Percentiles rank a stretch among this genome's conserved stretches.
phyloP scores from a whole-genome alignment of 2,888 invertebrate genomes.

The Polydrusus tereticollis region DNA sequence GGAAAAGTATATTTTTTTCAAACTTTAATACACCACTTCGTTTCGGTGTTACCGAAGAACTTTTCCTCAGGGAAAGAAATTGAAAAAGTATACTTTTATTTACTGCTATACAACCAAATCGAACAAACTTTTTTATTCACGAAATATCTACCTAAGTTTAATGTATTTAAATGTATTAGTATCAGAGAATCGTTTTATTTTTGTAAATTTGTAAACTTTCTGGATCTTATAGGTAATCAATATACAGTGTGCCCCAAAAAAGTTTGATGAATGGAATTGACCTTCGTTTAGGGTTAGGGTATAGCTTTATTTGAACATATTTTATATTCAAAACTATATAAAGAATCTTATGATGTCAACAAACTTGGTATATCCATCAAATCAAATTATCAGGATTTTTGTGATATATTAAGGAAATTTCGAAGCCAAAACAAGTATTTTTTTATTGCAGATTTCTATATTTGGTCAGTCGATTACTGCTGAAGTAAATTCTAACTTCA shows the following conservation, averaged over 20 bases:
- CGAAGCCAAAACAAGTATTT: too few species aligned
- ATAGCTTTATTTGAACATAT: too few species aligned
- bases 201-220: background rate
- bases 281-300: too few species aligned
- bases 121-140: background rate
- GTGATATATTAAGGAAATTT: too few species aligned
- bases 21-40: background rate
- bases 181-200: constrained; percentile 1
- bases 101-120: background rate
- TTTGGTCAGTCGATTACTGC: background rate
- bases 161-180: constrained; percentile 15
- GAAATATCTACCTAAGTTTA: background rate
- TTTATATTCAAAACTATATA: too few species aligned
- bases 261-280: too few species aligned
- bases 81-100: constrained; percentile 1
- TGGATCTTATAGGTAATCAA: background rate
- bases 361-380: too few species aligned
- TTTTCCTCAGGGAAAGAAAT: background rate
- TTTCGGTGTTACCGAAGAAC: background rate
- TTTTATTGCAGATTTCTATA: too few species aligned
- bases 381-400: too few species aligned
- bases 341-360: too few species aligned
- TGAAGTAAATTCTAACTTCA: background rate
- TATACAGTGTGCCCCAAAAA: too few species aligned
- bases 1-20: background rate